Base-by-base conservation (phyloP, 2,888 invertebrate genomes). In the Idaea aversata region DNA sequence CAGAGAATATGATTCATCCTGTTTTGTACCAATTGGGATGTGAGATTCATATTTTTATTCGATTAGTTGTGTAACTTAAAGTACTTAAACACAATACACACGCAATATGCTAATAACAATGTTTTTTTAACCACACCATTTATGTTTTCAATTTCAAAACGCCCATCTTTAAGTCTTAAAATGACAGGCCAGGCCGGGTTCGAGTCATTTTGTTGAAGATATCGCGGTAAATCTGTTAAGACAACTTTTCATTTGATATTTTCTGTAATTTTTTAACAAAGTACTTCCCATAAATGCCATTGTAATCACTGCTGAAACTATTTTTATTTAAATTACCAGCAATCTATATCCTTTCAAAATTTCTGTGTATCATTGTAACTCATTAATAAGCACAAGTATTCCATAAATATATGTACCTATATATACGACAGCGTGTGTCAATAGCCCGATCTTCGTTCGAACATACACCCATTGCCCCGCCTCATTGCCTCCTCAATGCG, bases 381-480 rank as follows among this genome's bases (percentile, higher is more conserved):
- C 77, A 80, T 83, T 86, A 82, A 85, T 86, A 85, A 85, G 82
- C 81, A 81, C 79, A 80, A 79, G 80, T 79, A 82, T 85, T 82
- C 78, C 81, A 84, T 78, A 78, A 78, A 81, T 81, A 81, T 83
- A 78, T 75, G 78, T 82, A 76, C 77, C 77, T 73, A 77, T 74
- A 76, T 76, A 76, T 76, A 73, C 78, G 77, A 79, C 79, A 76
- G 79, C 80, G 79, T 81, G 79, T 87, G 86, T 87, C 85, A 88
- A 86, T 87, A 86, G 83, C 83, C 78, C 83, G 84, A 87, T 88
- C 86, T 88, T 86, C 84, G 87, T 85, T 82, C 82, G 85, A 84
- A 83, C 83, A 81, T 88, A 90, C 86, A 86, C 86, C 88, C 88
- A 88, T 86, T 76, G 89, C 89, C 88, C 90, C 90, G 91, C 91